Conservation (phyloP, 2,888 invertebrate genomes). For the Arrhopalites spinosus region DNA sequence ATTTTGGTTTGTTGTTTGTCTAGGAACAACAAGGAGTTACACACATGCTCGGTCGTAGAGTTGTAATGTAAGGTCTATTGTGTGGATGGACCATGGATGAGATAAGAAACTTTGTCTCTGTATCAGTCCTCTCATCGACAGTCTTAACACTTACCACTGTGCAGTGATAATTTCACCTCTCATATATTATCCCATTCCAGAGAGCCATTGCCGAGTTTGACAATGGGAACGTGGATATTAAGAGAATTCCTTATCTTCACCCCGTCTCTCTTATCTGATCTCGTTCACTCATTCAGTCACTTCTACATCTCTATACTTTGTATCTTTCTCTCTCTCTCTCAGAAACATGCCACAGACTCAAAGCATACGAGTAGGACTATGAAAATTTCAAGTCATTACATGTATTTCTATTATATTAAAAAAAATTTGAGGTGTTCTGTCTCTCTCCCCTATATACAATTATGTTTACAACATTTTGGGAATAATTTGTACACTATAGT, state of each 20-base stretch:
- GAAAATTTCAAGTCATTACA: neutral
- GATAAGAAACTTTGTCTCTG: neutral
- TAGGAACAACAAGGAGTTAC: neutral
- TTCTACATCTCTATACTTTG: neutral
- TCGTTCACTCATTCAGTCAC: constrained; percentile 23
- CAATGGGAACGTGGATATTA: constrained; percentile 28
- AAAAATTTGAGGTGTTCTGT: neutral
- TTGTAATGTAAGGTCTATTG: neutral
- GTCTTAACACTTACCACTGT: constrained; percentile 30
- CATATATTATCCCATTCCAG: neutral
- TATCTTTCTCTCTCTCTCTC: neutral
- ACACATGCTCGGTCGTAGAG: neutral
- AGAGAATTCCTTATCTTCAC: constrained; percentile 29
- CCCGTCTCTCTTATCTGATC: constrained; percentile 10
- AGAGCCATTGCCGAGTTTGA: neutral
- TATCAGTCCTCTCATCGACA: constrained; percentile 24
- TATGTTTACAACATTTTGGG: too few relatives aligned
- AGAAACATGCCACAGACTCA: neutral
- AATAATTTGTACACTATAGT: too few relatives aligned
- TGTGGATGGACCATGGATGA: constrained; percentile 9
- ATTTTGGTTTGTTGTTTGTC: neutral
- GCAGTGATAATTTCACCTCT: constrained; percentile 28
- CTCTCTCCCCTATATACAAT: too few relatives aligned
- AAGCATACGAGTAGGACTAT: neutral
- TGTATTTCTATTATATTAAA: too few relatives aligned